Percentiles rank a stretch among this genome's conserved stretches.
Conservation (phyloP, 37 sponge, comb jelly and placozoan genomes). For the Agelas oroides region DNA sequence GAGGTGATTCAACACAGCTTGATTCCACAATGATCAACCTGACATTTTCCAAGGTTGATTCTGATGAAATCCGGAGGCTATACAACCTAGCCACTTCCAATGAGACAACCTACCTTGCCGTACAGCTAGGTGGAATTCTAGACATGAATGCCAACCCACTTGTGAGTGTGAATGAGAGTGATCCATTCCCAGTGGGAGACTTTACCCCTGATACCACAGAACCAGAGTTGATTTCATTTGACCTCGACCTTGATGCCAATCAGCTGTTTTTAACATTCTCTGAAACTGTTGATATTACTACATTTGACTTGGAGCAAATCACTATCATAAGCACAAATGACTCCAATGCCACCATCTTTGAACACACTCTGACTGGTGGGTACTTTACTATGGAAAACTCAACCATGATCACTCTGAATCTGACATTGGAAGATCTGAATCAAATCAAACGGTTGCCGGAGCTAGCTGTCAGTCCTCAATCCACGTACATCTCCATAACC, state of each 20-base stretch:
- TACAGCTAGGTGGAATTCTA: constrained; percentile 35
- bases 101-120: constrained; percentile 64
- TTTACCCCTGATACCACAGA: constrained; percentile 79
- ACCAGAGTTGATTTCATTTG: constrained; percentile 69
- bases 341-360: background rate
- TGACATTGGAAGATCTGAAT: constrained; percentile 76
- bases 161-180: background rate
- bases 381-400: constrained; percentile 70
- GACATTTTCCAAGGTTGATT: constrained; percentile 72
- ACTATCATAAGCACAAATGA: constrained; percentile 35
- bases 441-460: constrained; percentile 64
- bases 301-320: constrained; percentile 43
- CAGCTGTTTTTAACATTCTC: constrained; percentile 68
- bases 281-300: constrained; percentile 64
- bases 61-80: constrained; percentile 80
- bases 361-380: constrained; percentile 61
- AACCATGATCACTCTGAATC: constrained; percentile 67
- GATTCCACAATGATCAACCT: constrained; percentile 67
- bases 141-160: constrained; percentile 86
- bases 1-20: constrained; percentile 21
- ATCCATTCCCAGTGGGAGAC: constrained; percentile 26
- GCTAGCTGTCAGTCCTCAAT: constrained; percentile 40
- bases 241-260: constrained; percentile 58
- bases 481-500: constrained; percentile 75
- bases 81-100: constrained; percentile 74